Percentiles rank a stretch among this genome's conserved stretches.
Evolutionary conservation across 2,113 vertebrate genomes (phyloP).

Genomic region (Casuarius casuarius): DNA sequence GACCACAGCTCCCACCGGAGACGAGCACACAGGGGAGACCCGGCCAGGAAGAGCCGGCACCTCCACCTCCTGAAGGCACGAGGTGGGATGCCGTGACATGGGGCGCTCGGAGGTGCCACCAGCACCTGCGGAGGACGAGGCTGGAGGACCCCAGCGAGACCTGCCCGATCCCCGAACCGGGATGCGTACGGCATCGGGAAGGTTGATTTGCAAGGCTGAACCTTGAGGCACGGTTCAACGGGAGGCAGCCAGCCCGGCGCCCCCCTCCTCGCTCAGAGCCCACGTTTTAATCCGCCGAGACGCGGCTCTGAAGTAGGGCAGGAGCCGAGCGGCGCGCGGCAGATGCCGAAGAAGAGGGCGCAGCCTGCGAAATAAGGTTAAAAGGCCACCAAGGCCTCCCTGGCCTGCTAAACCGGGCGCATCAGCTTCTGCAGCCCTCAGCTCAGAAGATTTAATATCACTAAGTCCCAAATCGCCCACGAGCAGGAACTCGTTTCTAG

Average conservation of each 20-base stretch:
- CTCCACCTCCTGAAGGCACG: background rate
- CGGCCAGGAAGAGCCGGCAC: background rate
- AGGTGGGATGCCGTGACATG: rapidly evolving
- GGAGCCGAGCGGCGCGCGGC: background rate
- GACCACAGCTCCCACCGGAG: background rate
- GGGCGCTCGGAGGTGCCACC: background rate
- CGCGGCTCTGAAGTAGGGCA: background rate
- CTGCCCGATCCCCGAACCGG: too few species aligned
- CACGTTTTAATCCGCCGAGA: background rate
- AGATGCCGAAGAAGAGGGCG: background rate
- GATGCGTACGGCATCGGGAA: background rate
- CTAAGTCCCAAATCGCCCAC: background rate
- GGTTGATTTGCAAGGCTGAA: background rate
- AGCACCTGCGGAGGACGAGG: rapidly evolving
- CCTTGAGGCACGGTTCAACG: background rate
- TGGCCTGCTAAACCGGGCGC: background rate
- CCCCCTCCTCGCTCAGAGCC: background rate
- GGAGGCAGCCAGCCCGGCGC: background rate
- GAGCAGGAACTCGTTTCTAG: background rate
- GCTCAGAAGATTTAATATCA: background rate
- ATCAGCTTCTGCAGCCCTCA: background rate
- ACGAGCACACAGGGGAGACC: background rate
- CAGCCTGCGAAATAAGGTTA: conserved; percentile 17
- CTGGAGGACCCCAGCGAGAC: rapidly evolving
- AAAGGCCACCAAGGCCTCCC: background rate